Base-by-base conservation (phyloP, 2,113 vertebrate genomes). In the Tauraco erythrolophus region DNA sequence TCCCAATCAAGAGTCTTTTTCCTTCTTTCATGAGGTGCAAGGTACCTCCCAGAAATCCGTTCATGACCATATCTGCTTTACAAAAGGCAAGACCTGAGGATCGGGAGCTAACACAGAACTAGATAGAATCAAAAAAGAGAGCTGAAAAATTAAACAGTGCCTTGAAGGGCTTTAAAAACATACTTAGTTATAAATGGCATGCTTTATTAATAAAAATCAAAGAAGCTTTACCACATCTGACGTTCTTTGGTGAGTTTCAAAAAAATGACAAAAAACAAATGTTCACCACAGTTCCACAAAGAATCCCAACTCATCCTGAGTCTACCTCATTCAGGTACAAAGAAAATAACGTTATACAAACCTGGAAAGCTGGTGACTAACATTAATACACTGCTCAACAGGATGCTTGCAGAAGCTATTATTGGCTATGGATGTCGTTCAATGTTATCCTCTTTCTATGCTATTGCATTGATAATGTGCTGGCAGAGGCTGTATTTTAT, bases 401-500 rank as follows among this genome's bases (percentile, higher is more conserved):
- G 77, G 86, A 78, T 68, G 57, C 57, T 84, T 11, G 8, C 37
- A 89, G 65, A 81, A 92, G 80, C 80, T 91, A 22, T 92, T 94
- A 87, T 9, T 91, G 53, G 76, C 61, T 78, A 65, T 54, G 65
- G 51, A 91, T 91, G 53, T 84, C 57, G 91, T 84, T 97, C 53
- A 64, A 0, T 23, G 54, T 88, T 95, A 92, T 19, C 65, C 75
- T 92, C 48, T 91, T 78, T 94, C 69, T 69, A 27, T 68, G 64
- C 53, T 56, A 57, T 31, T 78, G 30, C 69, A 82, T 10, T 79
- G 85, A 91, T 60, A 54, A 94, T 92, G 68, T 68, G 68, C 92
- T 93, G 72, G 86, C 88, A 94, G 68, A 96, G 37, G 57, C 45
- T 91, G 27, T 87, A 88, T 88, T 95, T 92, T 75, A 86, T 60